phyloP scores from a whole-genome alignment of 2,888 invertebrate genomes.

The Drosophila borborema region DNA sequence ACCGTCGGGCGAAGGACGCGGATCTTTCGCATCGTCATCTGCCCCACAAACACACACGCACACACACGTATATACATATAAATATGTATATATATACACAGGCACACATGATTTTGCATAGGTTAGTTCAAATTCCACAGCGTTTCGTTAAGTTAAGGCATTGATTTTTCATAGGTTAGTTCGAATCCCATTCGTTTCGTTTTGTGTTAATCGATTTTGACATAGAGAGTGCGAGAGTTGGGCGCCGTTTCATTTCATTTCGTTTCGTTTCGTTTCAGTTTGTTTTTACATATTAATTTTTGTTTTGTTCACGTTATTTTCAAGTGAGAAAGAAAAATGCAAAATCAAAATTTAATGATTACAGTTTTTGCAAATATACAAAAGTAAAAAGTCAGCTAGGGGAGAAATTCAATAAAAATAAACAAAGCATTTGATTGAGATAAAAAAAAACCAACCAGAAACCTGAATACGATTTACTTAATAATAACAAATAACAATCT shows the following conservation, averaged over 20 bases:
- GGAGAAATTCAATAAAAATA: neutral
- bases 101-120: neutral
- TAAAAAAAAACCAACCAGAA: neutral
- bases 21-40: slow-evolving; percentile 80
- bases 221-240: slow-evolving; percentile 1
- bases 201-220: neutral
- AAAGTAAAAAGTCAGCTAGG: neutral
- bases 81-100: neutral
- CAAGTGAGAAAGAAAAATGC: slow-evolving; percentile 57
- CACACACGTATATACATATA: neutral
- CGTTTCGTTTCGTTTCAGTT: slow-evolving; percentile 34
- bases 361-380: slow-evolving; percentile 32
- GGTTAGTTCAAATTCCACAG: slow-evolving; percentile 13
- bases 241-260: neutral
- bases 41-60: slow-evolving; percentile 26
- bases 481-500: neutral
- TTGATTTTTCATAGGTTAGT: slow-evolving; percentile 7
- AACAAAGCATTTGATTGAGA: neutral
- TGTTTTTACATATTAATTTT: neutral
- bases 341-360: slow-evolving; percentile 55
- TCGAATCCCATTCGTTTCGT: slow-evolving; percentile 6
- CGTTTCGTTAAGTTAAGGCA: slow-evolving; percentile 5
- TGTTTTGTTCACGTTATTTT: slow-evolving; percentile 8
- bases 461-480: neutral
- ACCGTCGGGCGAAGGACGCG: slow-evolving; percentile 76